Base-by-base conservation (phyloP, 2,797 vertebrate genomes). In the Schizopygopsis malacanthus region DNA sequence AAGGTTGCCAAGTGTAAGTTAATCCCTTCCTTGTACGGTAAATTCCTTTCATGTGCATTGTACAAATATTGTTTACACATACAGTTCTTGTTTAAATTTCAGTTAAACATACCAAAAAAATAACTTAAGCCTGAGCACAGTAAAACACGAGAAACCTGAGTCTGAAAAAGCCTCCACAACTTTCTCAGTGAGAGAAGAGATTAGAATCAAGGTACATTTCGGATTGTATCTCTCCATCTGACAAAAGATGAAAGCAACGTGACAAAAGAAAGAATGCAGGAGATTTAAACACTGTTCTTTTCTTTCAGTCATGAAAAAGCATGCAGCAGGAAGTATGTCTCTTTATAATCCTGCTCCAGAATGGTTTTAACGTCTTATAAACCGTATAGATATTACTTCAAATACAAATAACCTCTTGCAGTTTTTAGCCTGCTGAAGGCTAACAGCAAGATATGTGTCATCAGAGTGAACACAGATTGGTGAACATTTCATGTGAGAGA, bases 201-300 rank as follows among this genome's bases (percentile, higher is more conserved):
- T 90, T 87, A 56, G 12, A 79, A 90, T 87, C 85, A 47, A 71
- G 67, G 75, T 56, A 72, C 79, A 25, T 41, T 81, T 79, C n/a
- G 41, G 61, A 67, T 73, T 79, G 39, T 79, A 85, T 85, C 61
- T 82, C 56, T 86, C 65, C 84, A 79, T 87, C 81, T 81, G 73
- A 72, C 82, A 67, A 78, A 84, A 52, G 37, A 86, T 70, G 75
- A 82, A 84, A 84, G 83, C 75, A 69, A 33, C 1, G 63, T 45
- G 22, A 16, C 20, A 67, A 54, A 70, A 56, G 50, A 78, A 84
- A 84, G 83, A 79, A 79, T 56, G 83, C 52, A 33, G 39, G 47
- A n/a, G 54, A 41, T 71, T 87, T 63, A 73, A 63, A 77, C 63
- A 50, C 15, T 20, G 37, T 56, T 52, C 20, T 79, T 18, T 85